These are phyloP conservation scores for Petrocephalus zakoni DNA, from an alignment of 2,113 vertebrate species.

Conservation along the genomic window DNA sequence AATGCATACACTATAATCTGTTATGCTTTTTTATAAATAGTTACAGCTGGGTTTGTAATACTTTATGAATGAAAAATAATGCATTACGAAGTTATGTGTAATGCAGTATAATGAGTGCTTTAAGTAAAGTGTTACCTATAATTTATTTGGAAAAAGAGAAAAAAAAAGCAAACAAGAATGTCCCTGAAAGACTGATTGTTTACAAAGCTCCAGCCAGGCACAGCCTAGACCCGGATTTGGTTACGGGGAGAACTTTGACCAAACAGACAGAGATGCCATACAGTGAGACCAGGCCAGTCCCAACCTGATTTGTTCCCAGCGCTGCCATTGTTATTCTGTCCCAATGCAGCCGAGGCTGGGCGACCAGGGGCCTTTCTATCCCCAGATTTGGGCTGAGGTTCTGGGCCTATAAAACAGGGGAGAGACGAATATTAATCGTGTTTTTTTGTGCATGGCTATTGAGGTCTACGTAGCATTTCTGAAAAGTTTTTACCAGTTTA, in stretches of 20 bases:
- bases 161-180: not conserved
- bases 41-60: too few relatives aligned
- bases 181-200: too few relatives aligned
- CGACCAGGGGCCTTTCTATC: conserved; percentile 65
- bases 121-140: too few relatives aligned
- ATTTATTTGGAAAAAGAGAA: too few relatives aligned
- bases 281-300: not conserved
- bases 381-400: conserved; percentile 62
- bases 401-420: conserved; percentile 53
- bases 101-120: too few relatives aligned
- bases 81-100: too few relatives aligned
- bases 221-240: too few relatives aligned
- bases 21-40: too few relatives aligned
- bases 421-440: not conserved
- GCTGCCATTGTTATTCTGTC: conserved; percentile 52
- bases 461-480: not conserved
- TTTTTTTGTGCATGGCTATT: not conserved
- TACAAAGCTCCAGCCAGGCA: too few relatives aligned
- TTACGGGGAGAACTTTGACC: not conserved
- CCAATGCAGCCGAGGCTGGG: conserved; percentile 54
- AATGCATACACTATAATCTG: too few relatives aligned
- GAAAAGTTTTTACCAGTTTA: not conserved
- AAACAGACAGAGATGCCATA: not conserved
- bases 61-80: too few relatives aligned
- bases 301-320: conserved; percentile 66